Evolutionary conservation across 2,888 invertebrate species (phyloP), one percentile per base, ranked within the genome.

Genomic region (Drosophila aldrichi): DNA sequence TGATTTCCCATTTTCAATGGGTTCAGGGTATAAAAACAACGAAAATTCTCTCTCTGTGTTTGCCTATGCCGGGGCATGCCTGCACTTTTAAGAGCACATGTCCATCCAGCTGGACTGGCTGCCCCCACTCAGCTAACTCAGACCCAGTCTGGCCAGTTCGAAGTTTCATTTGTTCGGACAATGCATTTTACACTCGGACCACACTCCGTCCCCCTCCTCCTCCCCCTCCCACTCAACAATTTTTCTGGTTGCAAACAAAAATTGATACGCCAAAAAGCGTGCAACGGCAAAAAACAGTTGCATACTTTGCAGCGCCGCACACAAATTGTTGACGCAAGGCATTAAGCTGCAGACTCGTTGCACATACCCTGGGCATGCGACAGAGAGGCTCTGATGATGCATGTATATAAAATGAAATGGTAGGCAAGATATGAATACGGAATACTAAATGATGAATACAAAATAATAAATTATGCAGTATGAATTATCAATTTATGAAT

Each of bases 301-400:
- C 80, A 78, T 78, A 67, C 77, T 70, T 72, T 75, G 76, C 71
- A 77, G 67, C 78, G 74, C 67, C 77, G 81, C 76, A 49, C 77
- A 81, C 82, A 88, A 87, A 86, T 86, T 91, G 90, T 91, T 91
- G 90, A 91, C 90, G 79, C 81, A 89, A 90, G 79, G 88, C 82
- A 91, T 90, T 88, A 88, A 74, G 82, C 81, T 61, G 51, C 78
- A 73, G 62, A 49, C 65, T 43, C 32, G 38, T 32, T 38, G 18
- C 20, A 44, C 12, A 59, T 71, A 80, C 81, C 78, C 81, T 68
- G 8, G 32, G 67, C 16, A 8, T 2, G 5, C 0, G 1, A 1
- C 8, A 7, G 9, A 29, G 22, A 2, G 32, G 10, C 38, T 62
- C 1, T 25, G n/a, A 25, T 25, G 46, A 16, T 29, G 8, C 29